Evolutionary conservation across 2,113 vertebrate genomes (phyloP), one percentile per base, ranked within the genome.

Genomic region (Polyodon spathula): DNA sequence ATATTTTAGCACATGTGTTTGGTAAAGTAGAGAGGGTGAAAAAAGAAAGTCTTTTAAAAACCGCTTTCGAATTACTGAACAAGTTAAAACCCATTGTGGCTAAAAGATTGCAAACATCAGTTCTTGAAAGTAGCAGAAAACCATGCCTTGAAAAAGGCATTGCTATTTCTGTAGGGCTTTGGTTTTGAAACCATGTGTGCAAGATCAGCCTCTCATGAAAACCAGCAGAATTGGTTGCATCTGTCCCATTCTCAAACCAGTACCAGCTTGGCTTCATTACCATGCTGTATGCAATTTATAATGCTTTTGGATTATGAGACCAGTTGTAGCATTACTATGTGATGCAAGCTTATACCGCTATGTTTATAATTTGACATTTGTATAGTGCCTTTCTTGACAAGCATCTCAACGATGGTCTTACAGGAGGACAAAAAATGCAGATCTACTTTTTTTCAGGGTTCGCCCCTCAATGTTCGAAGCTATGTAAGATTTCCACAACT

Each of bases 41-140:
- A 40, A 46, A 41, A 59, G 37, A 53, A 56, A 66, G 55, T 66
- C 64, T 16, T 66, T 66, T 58, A 56, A 55, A 66, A 61, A 61
- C 59, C 64, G 60, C 37, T 55, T 61, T 61, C 41, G 64, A 66
- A 66, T 66, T 66, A 61, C 64, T 66, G 64, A 66, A 60, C 64
- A 66, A 50, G 64, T 66, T 55, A 61, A 66, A 66, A 66, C 58
- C 64, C 37, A 40, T 52, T 60, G 58, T 14, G 86, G 86, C 78
- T 77, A 74, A 69, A 74, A 86, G 86, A 88, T 87, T 88, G 86
- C 86, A 87, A 87, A 84, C 86, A 88, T 84, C 84, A 83, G 80
- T 77, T 67, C 76, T 80, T 77, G 75, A 77, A 86, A 80, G 73
- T 80, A 75, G 79, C 74, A 79, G 73, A 80, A 84, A 87, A 88